Evolutionary conservation across 2,888 invertebrate genomes (phyloP), one percentile per base, ranked within the genome.

Genomic region (Blera fallax): DNA sequence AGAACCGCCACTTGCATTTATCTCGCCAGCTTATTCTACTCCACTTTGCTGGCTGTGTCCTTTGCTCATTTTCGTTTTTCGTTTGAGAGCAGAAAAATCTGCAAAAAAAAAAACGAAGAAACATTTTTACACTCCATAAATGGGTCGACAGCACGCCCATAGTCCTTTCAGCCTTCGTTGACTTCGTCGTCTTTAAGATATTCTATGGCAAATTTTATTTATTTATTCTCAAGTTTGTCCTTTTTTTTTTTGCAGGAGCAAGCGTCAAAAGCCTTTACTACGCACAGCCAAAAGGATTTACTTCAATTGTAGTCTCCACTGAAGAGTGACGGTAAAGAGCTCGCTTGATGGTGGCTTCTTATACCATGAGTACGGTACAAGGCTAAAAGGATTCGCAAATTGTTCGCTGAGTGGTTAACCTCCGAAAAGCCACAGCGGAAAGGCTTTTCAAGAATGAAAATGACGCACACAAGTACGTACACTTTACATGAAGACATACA

Each of bases 1-100:
- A n/a, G 64, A 60, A 62, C 58, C 60, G 83, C 79, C 76, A 65
- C 79, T 83, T 73, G 79, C 73, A 80, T 74, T 84, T 74, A 58
- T 74, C 69, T 69, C 69, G 56, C 37, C 37, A 65, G 73, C 82
- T 70, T 80, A 84, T 80, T 64, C 74, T 70, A 74, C 80, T 74
- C 74, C 43, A 84, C 73, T 80, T 69, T 84, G 74, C 62, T 27
- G 60, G 74, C 62, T 27, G 60, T 24, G 54, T 48, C 69, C 34
- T 79, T 74, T 74, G 73, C 73, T 73, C 79, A 69, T 84, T 84
- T 64, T 64, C 45, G 16, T 62, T 84, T 84, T 64, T 64, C 45
- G 16, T 62, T 69, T 70, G 32, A 37, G 18, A 58, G 18, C 48
- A 50, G 37, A 50, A 58, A 48, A 43, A 37, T 14, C 14, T 37